phyloP scores from a whole-genome alignment of 2,113 vertebrate species.

The Neolamprologus sp. region DNA sequence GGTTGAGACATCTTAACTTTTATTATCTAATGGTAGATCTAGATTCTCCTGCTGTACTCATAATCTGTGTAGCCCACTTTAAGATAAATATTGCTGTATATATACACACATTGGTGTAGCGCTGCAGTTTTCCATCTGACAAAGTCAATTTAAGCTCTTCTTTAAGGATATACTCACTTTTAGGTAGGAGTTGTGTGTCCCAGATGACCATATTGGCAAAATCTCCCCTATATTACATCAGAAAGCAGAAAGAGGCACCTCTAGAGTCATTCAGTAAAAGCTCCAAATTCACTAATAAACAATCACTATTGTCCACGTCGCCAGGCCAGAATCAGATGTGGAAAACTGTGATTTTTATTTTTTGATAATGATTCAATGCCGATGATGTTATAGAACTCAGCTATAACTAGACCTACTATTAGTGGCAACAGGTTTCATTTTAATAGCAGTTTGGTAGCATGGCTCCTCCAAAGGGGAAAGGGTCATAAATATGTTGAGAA shows the following conservation, averaged over 20 bases:
- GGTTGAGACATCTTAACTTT: background rate
- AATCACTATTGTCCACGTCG: background rate
- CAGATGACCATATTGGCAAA: background rate
- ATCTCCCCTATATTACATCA: background rate
- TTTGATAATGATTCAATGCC: background rate
- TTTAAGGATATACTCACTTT: background rate
- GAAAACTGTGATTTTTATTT: background rate
- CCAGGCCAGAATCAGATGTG: background rate
- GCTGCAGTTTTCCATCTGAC: background rate
- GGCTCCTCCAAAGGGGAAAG: background rate
- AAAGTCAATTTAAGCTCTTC: background rate
- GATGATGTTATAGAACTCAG: background rate
- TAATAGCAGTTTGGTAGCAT: background rate
- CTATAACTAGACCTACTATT: background rate
- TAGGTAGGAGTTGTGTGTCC: background rate
- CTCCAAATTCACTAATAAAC: background rate
- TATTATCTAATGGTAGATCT: background rate
- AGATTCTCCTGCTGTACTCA: background rate
- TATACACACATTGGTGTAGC: background rate
- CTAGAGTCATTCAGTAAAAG: background rate
- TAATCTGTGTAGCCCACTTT: background rate
- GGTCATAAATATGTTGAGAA: background rate
- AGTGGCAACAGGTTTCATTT: background rate
- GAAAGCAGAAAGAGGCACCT: background rate
- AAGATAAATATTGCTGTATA: background rate